These are phyloP conservation scores for Labeo calbasu DNA, from an alignment of 2,797 vertebrate genomes.

Conservation along the genomic window DNA sequence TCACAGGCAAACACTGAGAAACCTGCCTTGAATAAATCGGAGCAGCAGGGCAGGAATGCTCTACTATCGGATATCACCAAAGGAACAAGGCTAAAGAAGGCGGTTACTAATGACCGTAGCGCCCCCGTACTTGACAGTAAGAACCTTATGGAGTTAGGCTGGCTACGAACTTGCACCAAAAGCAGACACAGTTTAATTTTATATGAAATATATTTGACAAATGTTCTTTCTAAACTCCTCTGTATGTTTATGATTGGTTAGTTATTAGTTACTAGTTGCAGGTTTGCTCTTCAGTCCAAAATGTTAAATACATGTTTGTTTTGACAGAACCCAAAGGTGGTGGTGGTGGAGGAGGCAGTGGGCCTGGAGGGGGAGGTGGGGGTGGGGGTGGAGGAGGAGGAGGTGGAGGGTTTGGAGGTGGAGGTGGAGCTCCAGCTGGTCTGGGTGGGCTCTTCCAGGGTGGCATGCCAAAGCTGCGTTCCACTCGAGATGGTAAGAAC, in stretches of 20 bases:
- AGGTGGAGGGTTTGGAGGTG: constrained; percentile 66
- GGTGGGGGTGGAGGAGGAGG: constrained; percentile 71
- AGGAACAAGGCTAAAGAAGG: constrained; percentile 90
- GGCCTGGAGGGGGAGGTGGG: constrained; percentile 65
- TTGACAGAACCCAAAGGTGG: constrained; percentile 88
- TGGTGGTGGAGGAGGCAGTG: constrained; percentile 61
- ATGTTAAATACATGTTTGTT: constrained; percentile 22
- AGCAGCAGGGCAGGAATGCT: constrained; percentile 86
- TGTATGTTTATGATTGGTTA: background rate
- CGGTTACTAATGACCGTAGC: constrained; percentile 95
- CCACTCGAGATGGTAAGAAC: constrained; percentile 83
- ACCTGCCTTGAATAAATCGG: constrained; percentile 80
- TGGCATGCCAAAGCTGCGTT: constrained; percentile 93
- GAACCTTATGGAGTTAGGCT: constrained; percentile 61
- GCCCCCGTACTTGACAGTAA: constrained; percentile 87
- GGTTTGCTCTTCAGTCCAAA: constrained; percentile 20
- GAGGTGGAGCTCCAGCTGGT: constrained; percentile 79
- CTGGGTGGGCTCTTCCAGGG: constrained; percentile 94
- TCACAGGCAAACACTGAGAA: constrained; percentile 90
- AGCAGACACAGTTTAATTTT: background rate
- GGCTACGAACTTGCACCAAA: background rate
- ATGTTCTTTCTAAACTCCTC: background rate
- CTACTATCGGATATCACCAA: constrained; percentile 89
- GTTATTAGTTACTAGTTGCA: background rate
- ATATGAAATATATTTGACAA: background rate